These are phyloP conservation scores for Oxyruncus cristatus DNA, from an alignment of 2,113 vertebrate genomes.

Conservation along the genomic window DNA sequence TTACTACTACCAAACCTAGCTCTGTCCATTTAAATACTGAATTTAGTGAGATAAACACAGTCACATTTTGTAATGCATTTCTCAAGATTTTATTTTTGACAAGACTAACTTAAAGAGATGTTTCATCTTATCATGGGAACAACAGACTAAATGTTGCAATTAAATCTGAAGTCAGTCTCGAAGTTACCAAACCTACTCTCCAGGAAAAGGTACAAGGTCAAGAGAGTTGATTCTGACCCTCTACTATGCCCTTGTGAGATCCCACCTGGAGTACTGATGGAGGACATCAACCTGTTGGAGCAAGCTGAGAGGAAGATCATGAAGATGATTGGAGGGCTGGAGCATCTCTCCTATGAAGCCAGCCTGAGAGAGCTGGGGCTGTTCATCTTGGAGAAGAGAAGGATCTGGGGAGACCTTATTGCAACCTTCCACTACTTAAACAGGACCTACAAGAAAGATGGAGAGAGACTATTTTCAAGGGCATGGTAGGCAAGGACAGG, in stretches of 20 bases:
- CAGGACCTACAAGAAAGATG: not conserved
- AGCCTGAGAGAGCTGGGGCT: not conserved
- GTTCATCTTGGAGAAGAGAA: not conserved
- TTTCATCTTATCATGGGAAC: not conserved
- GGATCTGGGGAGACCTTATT: not conserved
- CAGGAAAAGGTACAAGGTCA: rapidly evolving
- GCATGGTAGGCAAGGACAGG: not conserved
- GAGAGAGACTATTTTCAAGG: not conserved
- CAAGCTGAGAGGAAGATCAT: not conserved
- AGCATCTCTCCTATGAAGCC: not conserved
- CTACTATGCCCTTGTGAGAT: not conserved
- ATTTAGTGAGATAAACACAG: not conserved
- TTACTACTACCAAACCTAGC: not conserved
- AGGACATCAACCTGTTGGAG: not conserved
- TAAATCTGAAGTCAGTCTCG: not conserved
- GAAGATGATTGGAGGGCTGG: not conserved
- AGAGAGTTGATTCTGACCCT: not conserved
- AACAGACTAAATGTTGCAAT: not conserved
- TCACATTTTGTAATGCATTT: not conserved
- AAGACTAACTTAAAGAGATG: not conserved
- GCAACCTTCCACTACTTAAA: not conserved
- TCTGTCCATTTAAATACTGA: not conserved
- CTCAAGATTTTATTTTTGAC: not conserved
- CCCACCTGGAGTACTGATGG: not conserved
- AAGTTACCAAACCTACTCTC: not conserved